Conservation (phyloP, 2,888 invertebrate genomes). For the Erpobdella octoculata region DNA sequence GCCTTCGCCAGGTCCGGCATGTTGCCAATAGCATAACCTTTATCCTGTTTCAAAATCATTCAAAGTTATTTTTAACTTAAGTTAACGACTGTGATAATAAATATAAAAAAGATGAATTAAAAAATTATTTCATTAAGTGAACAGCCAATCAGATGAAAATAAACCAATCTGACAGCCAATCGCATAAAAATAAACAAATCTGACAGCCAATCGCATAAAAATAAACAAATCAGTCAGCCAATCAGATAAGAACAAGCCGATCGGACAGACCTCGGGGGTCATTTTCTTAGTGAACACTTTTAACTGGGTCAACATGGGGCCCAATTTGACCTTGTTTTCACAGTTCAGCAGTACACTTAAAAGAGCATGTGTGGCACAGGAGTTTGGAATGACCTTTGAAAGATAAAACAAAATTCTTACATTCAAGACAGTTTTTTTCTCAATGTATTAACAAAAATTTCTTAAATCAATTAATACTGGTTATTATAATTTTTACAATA, state of each 20-base stretch:
- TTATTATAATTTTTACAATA: background rate
- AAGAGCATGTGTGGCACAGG: constrained; percentile 92
- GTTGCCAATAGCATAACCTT: constrained; percentile 90
- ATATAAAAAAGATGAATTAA: background rate
- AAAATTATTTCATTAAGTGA: background rate
- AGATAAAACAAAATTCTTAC: constrained; percentile 21
- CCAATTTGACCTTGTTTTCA: constrained; percentile 69
- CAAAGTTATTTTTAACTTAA: background rate
- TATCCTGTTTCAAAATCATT: constrained; percentile 42
- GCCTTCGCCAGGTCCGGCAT: constrained; percentile 90
- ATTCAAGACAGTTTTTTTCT: constrained; percentile 51
- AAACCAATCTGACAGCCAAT: too few species aligned
- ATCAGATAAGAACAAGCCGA: too few species aligned
- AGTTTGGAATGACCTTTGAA: constrained; percentile 71
- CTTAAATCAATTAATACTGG: background rate
- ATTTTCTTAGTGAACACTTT: constrained; percentile 85
- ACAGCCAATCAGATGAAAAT: too few species aligned
- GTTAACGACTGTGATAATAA: background rate
- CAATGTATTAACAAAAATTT: background rate
- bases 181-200: too few species aligned
- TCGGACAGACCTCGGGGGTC: constrained; percentile 76
- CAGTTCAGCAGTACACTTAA: constrained; percentile 88
- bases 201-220: too few species aligned
- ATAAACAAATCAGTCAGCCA: too few species aligned
- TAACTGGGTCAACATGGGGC: constrained; percentile 75